phyloP scores from a whole-genome alignment of 2,888 invertebrate species.

The Lasioglossum vierecki region DNA sequence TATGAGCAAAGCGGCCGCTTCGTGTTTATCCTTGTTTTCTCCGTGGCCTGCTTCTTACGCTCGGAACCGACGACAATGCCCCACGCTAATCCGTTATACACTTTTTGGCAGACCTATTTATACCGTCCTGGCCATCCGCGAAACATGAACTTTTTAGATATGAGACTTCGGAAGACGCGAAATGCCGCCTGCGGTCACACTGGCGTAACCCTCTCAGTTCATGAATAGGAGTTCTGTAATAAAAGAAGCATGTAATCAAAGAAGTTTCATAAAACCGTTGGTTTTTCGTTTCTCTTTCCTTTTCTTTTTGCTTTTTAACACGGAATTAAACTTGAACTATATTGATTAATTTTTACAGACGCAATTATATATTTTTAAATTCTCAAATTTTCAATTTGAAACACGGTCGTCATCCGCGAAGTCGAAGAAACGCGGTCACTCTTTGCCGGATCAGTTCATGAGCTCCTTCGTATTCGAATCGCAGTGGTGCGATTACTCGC shows the following conservation, averaged over 20 bases:
- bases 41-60: slow-evolving; percentile 42
- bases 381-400: slow-evolving; percentile 68
- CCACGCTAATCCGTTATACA: slow-evolving; percentile 52
- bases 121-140: not conserved
- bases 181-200: not conserved
- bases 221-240: not conserved
- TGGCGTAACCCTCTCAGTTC: not conserved
- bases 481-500: no score
- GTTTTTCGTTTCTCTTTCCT: no score
- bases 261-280: no score
- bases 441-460: not conserved
- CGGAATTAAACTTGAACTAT: no score
- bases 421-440: not conserved
- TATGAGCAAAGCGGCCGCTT: not conserved
- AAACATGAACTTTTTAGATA: not conserved
- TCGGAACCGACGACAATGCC: slow-evolving; percentile 33
- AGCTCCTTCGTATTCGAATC: not conserved
- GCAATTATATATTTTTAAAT: no score
- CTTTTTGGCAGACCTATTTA: slow-evolving; percentile 56
- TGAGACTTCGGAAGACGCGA: not conserved
- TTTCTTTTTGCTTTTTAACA: no score
- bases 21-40: slow-evolving; percentile 36
- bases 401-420: slow-evolving; percentile 63
- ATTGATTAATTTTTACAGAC: no score
- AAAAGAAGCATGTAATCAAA: not conserved